A percentile compares a stretch with the other conserved stretches of the same genome.
Conservation (phyloP, 2,888 invertebrate species). For the Synanthedon tipuliformis region DNA sequence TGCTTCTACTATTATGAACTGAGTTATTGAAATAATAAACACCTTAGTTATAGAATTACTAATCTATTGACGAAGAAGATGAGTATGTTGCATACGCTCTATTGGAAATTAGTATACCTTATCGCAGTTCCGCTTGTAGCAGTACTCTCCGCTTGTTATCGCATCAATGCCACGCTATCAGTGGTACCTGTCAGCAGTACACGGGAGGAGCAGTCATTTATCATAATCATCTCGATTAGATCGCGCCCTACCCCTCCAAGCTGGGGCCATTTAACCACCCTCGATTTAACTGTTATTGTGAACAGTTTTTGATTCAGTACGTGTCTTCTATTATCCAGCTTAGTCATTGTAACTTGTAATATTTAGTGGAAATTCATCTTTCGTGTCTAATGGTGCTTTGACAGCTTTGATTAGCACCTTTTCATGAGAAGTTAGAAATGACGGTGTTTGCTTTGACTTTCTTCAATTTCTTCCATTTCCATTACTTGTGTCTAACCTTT, state of each 20-base stretch:
- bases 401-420: constrained; percentile 12
- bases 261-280: constrained; percentile 51
- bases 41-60: no score
- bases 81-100: no score
- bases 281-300: constrained; percentile 65
- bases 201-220: constrained; percentile 33
- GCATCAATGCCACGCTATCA: neutral
- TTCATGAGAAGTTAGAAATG: no score
- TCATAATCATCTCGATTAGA: constrained; percentile 65
- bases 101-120: no score
- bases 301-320: constrained; percentile 48
- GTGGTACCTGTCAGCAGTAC: neutral
- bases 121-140: no score
- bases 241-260: constrained; percentile 52
- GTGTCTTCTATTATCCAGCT: constrained; percentile 33
- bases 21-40: no score
- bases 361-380: constrained; percentile 18
- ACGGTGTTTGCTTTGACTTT: no score
- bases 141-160: constrained; percentile 9
- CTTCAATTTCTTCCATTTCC: no score
- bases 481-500: no score
- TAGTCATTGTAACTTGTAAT: constrained; percentile 19
- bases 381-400: constrained; percentile 31
- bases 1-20: no score
- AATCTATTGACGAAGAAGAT: no score